Conservation (phyloP, 2,797 vertebrate genomes). For the Morelia viridis region DNA sequence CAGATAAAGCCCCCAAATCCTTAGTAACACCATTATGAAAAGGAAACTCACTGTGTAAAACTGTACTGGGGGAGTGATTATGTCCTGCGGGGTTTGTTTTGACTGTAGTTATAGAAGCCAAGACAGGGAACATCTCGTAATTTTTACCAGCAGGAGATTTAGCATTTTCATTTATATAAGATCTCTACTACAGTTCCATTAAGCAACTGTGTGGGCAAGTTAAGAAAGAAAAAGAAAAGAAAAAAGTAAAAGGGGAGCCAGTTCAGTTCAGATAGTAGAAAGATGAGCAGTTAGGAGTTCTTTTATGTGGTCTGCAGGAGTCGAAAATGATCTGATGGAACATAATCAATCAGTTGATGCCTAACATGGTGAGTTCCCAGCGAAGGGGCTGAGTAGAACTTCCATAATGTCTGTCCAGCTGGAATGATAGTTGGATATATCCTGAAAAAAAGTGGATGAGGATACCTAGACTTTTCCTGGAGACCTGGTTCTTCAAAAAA, state of each 20-base stretch:
- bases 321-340: background rate
- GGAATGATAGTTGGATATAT: background rate
- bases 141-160: slow-evolving; percentile 57
- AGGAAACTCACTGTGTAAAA: background rate
- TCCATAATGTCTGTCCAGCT: background rate
- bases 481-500: fast-evolving
- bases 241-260: background rate
- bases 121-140: slow-evolving; percentile 27
- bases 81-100: slow-evolving; percentile 50
- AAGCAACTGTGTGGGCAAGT: slow-evolving; percentile 26
- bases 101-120: slow-evolving; percentile 40
- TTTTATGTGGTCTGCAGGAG: background rate
- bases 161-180: slow-evolving; percentile 48
- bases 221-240: background rate
- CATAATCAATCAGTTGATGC: background rate
- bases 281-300: background rate
- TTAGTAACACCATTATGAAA: slow-evolving; percentile 36
- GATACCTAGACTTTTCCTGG: fast-evolving
- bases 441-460: background rate
- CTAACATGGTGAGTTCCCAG: background rate
- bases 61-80: slow-evolving; percentile 31
- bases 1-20: background rate
- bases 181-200: slow-evolving; percentile 19
- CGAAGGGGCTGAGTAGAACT: background rate
- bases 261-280: slow-evolving; percentile 24